Conservation (phyloP, 2,888 invertebrate species). For the Polydrusus pterygomalis region DNA sequence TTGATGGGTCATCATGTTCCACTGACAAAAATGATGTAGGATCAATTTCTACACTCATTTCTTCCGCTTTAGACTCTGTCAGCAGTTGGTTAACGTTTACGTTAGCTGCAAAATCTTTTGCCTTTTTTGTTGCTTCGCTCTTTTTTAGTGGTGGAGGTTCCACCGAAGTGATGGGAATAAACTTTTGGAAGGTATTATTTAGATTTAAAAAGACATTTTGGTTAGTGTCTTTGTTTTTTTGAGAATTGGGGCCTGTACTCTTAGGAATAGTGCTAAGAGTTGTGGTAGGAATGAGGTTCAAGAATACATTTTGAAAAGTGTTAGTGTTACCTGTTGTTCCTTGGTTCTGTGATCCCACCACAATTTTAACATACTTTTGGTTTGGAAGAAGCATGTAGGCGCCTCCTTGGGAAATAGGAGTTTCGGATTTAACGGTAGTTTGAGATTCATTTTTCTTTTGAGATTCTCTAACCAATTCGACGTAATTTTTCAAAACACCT, state of each 20-base stretch:
- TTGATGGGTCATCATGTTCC: constrained; percentile 58
- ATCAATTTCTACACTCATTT: constrained; percentile 69
- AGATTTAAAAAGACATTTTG: constrained; percentile 68
- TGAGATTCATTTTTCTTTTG: constrained; percentile 63
- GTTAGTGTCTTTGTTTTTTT: constrained; percentile 64
- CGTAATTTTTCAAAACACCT: constrained; percentile 65
- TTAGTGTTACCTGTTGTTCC: constrained; percentile 54
- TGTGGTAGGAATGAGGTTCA: constrained; percentile 67
- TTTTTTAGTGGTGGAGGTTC: constrained; percentile 51
- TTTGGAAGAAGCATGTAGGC: constrained; percentile 66
- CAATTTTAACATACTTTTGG: constrained; percentile 66
- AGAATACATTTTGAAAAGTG: constrained; percentile 67
- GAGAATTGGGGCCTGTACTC: constrained; percentile 46
- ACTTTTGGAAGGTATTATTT: constrained; percentile 66
- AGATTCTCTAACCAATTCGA: constrained; percentile 65
- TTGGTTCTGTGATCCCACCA: constrained; percentile 63
- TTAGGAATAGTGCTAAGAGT: constrained; percentile 56
- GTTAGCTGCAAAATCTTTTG: constrained; percentile 59
- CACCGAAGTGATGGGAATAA: constrained; percentile 61
- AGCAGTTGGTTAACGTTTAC: constrained; percentile 63
- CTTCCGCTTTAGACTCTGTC: constrained; percentile 67
- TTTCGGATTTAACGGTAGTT: constrained; percentile 57
- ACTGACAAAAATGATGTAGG: constrained; percentile 65
- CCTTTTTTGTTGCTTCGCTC: constrained; percentile 49
- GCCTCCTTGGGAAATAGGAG: constrained; percentile 52